These are phyloP conservation scores for Pararge aegeria DNA, from an alignment of 1,140 invertebrate genomes.

Conservation along the genomic window DNA sequence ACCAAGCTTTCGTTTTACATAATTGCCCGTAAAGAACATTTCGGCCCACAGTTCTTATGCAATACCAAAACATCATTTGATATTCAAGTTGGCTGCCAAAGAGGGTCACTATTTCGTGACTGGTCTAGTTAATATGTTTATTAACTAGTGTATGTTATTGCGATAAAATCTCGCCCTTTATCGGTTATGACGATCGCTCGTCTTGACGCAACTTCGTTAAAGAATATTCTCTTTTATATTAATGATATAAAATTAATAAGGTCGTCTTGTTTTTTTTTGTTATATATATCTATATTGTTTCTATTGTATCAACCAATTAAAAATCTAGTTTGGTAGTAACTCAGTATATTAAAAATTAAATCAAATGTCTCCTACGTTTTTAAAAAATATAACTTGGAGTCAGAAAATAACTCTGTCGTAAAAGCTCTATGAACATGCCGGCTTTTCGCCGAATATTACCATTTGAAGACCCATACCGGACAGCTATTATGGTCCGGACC, in stretches of 20 bases:
- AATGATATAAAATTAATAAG: background rate
- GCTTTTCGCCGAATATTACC: too few species aligned
- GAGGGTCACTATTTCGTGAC: conserved; percentile 45
- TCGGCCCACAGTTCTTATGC: conserved; percentile 48
- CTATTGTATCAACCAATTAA: too few species aligned
- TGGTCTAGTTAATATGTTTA: conserved; percentile 40
- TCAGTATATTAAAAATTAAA: too few species aligned
- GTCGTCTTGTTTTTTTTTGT: too few species aligned
- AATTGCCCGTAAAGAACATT: conserved; percentile 69
- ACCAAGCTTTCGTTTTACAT: conserved; percentile 55
- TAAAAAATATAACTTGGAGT: too few species aligned
- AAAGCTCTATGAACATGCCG: too few species aligned
- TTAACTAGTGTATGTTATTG: conserved; percentile 15
- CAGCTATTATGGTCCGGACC: too few species aligned
- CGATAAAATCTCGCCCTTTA: conserved; percentile 21
- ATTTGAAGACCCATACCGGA: too few species aligned
- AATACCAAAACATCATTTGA: conserved; percentile 66
- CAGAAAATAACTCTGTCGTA: too few species aligned
- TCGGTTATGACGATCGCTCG: conserved; percentile 15
- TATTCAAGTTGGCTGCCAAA: conserved; percentile 53
- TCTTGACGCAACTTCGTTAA: conserved; percentile 3
- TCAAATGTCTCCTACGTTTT: too few species aligned
- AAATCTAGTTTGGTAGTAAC: too few species aligned
- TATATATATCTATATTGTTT: too few species aligned
- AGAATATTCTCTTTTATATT: background rate